Conservation (phyloP, 2,888 invertebrate genomes). For the Cataglyphis rosenhaueri region DNA sequence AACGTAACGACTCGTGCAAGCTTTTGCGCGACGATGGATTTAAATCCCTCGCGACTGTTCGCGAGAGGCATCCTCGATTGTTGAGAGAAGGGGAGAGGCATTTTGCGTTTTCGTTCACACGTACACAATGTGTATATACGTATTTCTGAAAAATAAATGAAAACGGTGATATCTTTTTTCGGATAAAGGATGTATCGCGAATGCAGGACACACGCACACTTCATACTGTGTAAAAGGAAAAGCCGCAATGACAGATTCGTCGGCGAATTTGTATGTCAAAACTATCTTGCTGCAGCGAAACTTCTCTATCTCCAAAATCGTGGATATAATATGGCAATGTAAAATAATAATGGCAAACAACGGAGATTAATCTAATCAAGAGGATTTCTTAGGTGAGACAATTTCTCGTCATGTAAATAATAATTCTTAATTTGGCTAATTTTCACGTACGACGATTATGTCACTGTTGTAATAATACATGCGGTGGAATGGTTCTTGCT, state of each 20-base stretch:
- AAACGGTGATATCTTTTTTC: slow-evolving; percentile 17
- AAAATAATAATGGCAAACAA: slow-evolving; percentile 23
- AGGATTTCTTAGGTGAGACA: background rate
- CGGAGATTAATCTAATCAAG: background rate
- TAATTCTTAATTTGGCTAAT: slow-evolving; percentile 43
- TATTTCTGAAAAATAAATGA: slow-evolving; percentile 13
- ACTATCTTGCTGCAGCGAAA: background rate
- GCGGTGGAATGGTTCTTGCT: slow-evolving; percentile 35
- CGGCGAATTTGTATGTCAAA: background rate
- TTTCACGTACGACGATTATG: background rate
- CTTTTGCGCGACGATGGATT: slow-evolving; percentile 31
- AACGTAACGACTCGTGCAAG: slow-evolving; percentile 26
- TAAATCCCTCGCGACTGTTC: slow-evolving; percentile 27
- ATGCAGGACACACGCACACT: background rate
- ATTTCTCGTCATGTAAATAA: background rate
- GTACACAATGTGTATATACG: background rate
- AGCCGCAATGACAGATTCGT: slow-evolving; percentile 1
- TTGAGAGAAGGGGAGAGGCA: slow-evolving; percentile 6
- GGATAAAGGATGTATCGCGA: background rate
- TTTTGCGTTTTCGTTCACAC: background rate
- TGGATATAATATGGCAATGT: background rate
- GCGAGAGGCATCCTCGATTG: slow-evolving; percentile 29
- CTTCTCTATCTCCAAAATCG: background rate
- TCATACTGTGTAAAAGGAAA: background rate
- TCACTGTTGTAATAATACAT: slow-evolving; percentile 42